Evolutionary conservation across 2,888 invertebrate species (phyloP).

Genomic region (Eupithecia pulchellata): DNA sequence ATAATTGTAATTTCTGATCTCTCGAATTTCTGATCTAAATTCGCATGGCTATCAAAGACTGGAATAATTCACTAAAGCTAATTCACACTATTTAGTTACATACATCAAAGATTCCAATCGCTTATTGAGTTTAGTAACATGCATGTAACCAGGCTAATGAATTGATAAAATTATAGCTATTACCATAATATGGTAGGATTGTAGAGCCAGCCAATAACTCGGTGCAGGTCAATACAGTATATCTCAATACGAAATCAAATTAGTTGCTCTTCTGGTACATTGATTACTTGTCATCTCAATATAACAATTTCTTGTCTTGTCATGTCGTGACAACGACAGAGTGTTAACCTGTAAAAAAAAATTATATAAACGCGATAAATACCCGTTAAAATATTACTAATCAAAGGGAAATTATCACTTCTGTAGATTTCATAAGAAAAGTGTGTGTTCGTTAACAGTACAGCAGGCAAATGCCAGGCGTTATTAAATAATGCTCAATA

Average conservation of each 20-base stretch:
- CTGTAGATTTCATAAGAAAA: too few relatives aligned
- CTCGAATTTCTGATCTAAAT: background rate
- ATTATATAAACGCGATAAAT: too few relatives aligned
- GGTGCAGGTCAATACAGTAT: background rate
- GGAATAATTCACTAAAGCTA: background rate
- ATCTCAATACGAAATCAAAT: background rate
- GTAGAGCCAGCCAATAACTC: background rate
- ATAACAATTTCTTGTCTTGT: too few relatives aligned
- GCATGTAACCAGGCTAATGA: background rate
- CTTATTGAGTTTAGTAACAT: slow-evolving; percentile 18
- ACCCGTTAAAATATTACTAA: too few relatives aligned
- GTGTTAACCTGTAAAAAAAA: too few relatives aligned
- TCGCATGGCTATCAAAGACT: background rate
- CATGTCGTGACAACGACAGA: too few relatives aligned
- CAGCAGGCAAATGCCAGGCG: too few relatives aligned
- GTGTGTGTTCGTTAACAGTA: too few relatives aligned
- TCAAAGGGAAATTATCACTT: too few relatives aligned
- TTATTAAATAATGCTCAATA: too few relatives aligned
- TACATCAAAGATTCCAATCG: slow-evolving; percentile 21
- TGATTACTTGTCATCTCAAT: too few relatives aligned
- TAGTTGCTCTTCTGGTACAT: slow-evolving; percentile 1
- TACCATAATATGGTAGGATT: background rate
- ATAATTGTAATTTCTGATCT: too few relatives aligned
- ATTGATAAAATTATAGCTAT: background rate
- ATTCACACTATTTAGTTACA: background rate